phyloP scores from a whole-genome alignment of 1,140 invertebrate species.

The Philaenus spumarius region DNA sequence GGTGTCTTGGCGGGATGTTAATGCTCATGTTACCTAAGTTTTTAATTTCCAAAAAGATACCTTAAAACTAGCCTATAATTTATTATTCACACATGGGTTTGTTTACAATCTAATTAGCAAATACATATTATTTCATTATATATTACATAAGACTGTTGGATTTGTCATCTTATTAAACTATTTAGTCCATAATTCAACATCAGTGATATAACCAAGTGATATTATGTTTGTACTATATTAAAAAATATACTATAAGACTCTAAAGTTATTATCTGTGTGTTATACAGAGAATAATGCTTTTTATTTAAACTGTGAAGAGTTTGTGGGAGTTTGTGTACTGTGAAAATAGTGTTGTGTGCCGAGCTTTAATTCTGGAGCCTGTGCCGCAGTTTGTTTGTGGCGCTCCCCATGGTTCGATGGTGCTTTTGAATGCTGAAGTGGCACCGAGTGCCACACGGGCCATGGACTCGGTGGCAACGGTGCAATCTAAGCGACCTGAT shows the following conservation, averaged over 20 bases:
- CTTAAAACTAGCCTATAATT: no score
- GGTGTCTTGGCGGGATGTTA: constrained; percentile 5
- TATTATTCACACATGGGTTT: not conserved
- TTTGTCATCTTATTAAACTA: no score
- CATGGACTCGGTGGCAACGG: constrained; percentile 33
- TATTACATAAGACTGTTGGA: no score
- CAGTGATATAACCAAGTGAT: no score
- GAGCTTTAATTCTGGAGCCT: constrained; percentile 28
- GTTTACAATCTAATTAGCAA: not conserved
- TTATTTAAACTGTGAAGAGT: not conserved
- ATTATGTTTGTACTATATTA: no score
- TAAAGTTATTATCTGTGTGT: not conserved
- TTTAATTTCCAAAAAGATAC: not conserved
- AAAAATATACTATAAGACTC: no score
- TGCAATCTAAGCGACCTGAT: constrained; percentile 29
- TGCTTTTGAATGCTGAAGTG: constrained; percentile 31
- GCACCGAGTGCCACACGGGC: constrained; percentile 25
- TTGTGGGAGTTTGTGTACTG: constrained; percentile 8
- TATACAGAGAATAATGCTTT: not conserved
- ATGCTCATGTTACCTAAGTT: constrained; percentile 6
- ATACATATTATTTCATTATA: no score
- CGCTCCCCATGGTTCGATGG: constrained; percentile 32
- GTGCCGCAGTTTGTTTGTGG: constrained; percentile 24
- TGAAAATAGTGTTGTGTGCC: constrained; percentile 10
- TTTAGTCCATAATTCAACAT: no score